Evolutionary conservation across 2,888 invertebrate genomes (phyloP), one percentile per base, ranked within the genome.

Genomic region (Ectemnius cavifrons): DNA sequence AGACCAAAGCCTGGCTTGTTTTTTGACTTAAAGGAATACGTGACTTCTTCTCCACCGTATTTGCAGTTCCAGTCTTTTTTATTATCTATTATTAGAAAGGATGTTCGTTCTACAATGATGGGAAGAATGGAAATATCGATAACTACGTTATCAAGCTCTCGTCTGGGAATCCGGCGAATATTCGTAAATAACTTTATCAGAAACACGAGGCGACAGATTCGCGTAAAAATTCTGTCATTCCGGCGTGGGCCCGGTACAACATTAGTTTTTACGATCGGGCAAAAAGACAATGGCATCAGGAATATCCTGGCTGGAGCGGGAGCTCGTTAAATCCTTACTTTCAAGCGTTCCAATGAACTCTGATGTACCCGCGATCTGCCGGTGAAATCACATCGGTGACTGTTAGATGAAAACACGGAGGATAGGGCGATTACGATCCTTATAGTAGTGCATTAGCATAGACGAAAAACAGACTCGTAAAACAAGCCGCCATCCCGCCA

Each of bases 391-490:
- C 69, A 73, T 77, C 59, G 62, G 60, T 45, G 65, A 57, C 62
- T 63, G 60, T 8, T 52, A 46, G 63, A 56, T n/a, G 4, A 27
- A 46, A 2, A 20, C 14, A n/a, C 11, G 5, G 8, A 37, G 65
- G 52, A 58, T 45, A 67, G 66, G 71, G 77, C 75, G 82, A 82
- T 82, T 75, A 82, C 74, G 79, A 80, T 82, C 75, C 70, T 77
- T 69, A 70, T 73, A 71, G 75, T 77, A 79, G 83, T 85, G 72
- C 78, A 87, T 87, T 87, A 86, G 86, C 87, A 87, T 87, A 85
- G 81, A 81, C 83, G 86, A 87, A 87, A 87, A 87, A 87, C 86
- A 87, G 80, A 85, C 79, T 87, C 86, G 84, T 87, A 87, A 87
- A 87, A 81, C 79, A 79, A 75, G 60, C 74, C 78, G 70, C 70